Evolutionary conservation across 2,888 invertebrate species (phyloP).

Genomic region (Hemithea aestivaria): DNA sequence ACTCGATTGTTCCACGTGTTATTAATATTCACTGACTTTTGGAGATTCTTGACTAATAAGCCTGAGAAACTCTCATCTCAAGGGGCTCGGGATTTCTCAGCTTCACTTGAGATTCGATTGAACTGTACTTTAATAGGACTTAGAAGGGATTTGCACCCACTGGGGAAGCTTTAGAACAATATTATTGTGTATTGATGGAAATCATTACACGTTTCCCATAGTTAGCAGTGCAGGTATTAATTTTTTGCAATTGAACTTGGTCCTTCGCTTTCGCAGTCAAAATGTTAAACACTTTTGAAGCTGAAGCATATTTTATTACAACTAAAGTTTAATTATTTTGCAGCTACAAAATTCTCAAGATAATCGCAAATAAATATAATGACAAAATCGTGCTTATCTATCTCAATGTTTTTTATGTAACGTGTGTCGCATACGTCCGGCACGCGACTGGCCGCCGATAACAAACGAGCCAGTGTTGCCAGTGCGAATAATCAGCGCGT

Average conservation of each 20-base stretch:
- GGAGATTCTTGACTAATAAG: conserved; percentile 44
- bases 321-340: too few species aligned
- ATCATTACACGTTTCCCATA: too few species aligned
- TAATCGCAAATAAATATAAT: conserved; percentile 27
- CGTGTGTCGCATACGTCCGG: conserved; percentile 39
- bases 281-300: too few species aligned
- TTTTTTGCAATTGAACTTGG: too few species aligned
- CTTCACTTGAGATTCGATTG: conserved; percentile 16
- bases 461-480: conserved; percentile 65
- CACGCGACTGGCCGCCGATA: conserved; percentile 53
- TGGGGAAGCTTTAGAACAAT: too few species aligned
- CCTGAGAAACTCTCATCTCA: conserved; percentile 45
- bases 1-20: conserved; percentile 38
- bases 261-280: too few species aligned
- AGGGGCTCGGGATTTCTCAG: conserved; percentile 15
- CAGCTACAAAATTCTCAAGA: not conserved
- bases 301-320: too few species aligned
- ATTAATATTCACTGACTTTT: conserved; percentile 48
- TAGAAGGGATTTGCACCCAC: too few species aligned
- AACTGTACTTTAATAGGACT: not conserved
- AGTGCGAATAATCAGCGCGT: conserved; percentile 52
- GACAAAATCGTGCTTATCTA: conserved; percentile 28
- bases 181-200: too few species aligned
- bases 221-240: too few species aligned
- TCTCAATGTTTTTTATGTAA: conserved; percentile 40